phyloP scores from a whole-genome alignment of 2,888 invertebrate genomes.

The Synergus gifuensis region DNA sequence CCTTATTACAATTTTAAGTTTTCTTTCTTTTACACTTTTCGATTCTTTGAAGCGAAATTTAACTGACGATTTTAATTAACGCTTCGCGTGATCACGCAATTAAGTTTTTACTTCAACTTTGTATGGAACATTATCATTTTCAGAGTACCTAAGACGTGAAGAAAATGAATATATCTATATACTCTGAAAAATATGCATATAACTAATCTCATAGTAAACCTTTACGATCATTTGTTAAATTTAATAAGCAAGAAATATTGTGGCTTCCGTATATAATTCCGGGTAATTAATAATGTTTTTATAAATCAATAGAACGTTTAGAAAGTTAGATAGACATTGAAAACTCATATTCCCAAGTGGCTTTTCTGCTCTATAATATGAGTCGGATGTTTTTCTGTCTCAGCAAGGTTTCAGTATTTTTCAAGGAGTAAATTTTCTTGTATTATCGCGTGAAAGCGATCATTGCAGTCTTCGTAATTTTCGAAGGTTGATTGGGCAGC shows the following conservation, averaged over 20 bases:
- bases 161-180: background rate
- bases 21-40: conserved; percentile 1
- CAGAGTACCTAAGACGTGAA: background rate
- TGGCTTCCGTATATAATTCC: background rate
- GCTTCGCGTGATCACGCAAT: background rate
- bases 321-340: background rate
- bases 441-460: conserved; percentile 34
- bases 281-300: background rate
- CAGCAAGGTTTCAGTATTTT: background rate
- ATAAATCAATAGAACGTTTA: background rate
- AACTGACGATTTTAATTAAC: background rate
- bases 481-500: conserved; percentile 22
- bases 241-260: conserved; percentile 4
- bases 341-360: background rate
- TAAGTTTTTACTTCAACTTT: background rate
- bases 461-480: conserved; percentile 22
- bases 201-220: background rate
- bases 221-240: background rate
- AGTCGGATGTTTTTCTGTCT: conserved; percentile 15
- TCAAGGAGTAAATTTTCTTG: conserved; percentile 4
- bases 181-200: background rate
- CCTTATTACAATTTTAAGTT: background rate
- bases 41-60: conserved; percentile 15
- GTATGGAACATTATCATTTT: background rate
- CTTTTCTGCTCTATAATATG: background rate